Evolutionary conservation across 2,888 invertebrate genomes (phyloP).

Genomic region (Masnerella sp.): DNA sequence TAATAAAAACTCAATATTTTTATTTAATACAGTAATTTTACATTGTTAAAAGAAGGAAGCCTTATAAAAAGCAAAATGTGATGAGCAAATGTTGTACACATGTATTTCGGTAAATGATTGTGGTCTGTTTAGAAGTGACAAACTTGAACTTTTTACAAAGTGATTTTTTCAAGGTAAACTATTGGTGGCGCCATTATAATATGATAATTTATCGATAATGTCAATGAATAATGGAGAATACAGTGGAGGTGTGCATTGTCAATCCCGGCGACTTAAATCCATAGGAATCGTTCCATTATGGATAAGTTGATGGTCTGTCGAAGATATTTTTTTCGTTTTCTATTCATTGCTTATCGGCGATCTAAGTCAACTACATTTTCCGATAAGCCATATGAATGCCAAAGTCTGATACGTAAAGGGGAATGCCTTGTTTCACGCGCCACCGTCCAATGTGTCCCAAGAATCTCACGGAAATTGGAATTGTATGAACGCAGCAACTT

Average conservation of each 20-base stretch:
- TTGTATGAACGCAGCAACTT: conserved; percentile 38
- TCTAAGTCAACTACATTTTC: conserved; percentile 56
- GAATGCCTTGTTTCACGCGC: conserved; percentile 36
- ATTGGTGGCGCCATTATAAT: conserved; percentile 71
- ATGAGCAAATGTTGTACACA: too few relatives aligned
- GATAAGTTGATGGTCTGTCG: conserved; percentile 63
- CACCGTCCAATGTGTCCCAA: conserved; percentile 27
- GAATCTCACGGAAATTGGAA: conserved; percentile 43
- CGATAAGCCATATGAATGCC: conserved; percentile 58
- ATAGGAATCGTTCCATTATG: conserved; percentile 71
- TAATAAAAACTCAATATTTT: too few relatives aligned
- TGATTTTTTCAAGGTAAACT: conserved; percentile 61
- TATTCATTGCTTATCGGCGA: conserved; percentile 58
- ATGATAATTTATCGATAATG: conserved; percentile 75
- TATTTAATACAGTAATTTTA: too few relatives aligned
- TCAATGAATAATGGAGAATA: conserved; percentile 73
- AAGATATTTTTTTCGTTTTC: conserved; percentile 50
- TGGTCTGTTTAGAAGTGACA: too few relatives aligned
- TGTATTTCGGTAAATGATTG: too few relatives aligned
- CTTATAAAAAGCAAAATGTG: too few relatives aligned
- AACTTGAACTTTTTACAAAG: conserved; percentile 4
- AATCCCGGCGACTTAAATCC: conserved; percentile 67
- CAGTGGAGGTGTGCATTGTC: conserved; percentile 70
- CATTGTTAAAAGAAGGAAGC: too few relatives aligned
- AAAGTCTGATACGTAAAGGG: conserved; percentile 50